phyloP scores from a whole-genome alignment of 1,140 invertebrate genomes.

The Linepithema humile region DNA sequence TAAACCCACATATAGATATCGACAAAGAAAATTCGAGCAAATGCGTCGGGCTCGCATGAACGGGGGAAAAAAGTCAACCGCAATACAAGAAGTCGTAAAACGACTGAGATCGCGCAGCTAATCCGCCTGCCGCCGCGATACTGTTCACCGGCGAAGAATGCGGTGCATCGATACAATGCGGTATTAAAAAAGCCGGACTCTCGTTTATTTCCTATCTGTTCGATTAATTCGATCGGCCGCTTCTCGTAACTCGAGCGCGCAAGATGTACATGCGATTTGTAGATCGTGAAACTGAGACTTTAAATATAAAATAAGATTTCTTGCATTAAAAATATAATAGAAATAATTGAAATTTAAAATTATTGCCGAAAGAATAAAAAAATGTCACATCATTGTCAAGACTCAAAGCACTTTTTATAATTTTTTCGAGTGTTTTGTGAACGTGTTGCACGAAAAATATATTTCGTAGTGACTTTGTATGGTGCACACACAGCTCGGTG shows the following conservation, averaged over 20 bases:
- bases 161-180: not conserved
- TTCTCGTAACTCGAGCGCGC: not conserved
- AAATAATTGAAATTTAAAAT: not conserved
- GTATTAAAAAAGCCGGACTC: not conserved
- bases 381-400: not conserved
- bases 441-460: not conserved
- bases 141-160: constrained; percentile 40
- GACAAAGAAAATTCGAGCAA: constrained; percentile 1
- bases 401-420: not conserved
- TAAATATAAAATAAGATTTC: not conserved
- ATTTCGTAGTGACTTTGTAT: not conserved
- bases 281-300: not conserved
- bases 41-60: not conserved
- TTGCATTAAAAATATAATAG: not conserved
- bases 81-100: constrained; percentile 51
- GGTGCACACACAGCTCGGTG: not conserved
- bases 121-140: constrained; percentile 47
- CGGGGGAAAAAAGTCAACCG: not conserved
- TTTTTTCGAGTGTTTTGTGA: not conserved
- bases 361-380: not conserved
- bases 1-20: constrained; percentile 10
- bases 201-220: not conserved
- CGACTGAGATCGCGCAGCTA: constrained; percentile 43
- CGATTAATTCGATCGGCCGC: constrained; percentile 21
- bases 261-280: not conserved